Base-by-base conservation (phyloP, 2,888 invertebrate species). In the Oscheius onirici region DNA sequence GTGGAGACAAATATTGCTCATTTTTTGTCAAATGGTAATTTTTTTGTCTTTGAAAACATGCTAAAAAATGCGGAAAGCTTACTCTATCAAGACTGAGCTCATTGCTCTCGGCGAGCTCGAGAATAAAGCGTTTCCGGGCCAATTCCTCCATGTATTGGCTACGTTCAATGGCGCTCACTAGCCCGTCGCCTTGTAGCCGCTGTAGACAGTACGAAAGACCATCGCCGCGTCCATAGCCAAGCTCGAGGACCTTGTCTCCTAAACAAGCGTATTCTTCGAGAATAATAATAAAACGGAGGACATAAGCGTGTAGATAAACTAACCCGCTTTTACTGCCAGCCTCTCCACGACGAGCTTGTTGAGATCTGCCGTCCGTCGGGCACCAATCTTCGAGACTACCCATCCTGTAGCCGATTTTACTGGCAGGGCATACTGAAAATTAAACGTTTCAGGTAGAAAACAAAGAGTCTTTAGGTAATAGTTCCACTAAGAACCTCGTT, bases 151-250 rank as follows among this genome's bases (percentile, higher is more conserved):
- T 83, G 70, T 84, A 84, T 5, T 75, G 77, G 2, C 85, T 86
- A 24, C 75, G 60, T 34, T 86, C 86, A 3, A 86, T 69, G 0
- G 86, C 86, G 60, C 80, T 67, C 1, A 77, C 80, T 61, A 77
- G 13, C 24, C 70, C 73, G 10, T 72, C 79, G 26, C 76, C 83
- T 3, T 60, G 46, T 0, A 84, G 55, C 24, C 43, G 74, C 11
- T 82, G 75, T 15, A 72, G 75, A 55, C 77, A 77, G 54, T 71
- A 69, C 13, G 70, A 54, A 20, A 85, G 63, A 11, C 83, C 86
- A 61, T 81, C 72, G 10, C 86, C 86, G 24, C 83, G 72, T 11
- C 86, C 86, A 61, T 80, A 85, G n/a, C 86, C 86, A n/a, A 85
- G 66, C 60, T 85, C 86, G 11, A 85, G 76, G n/a, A 84, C 51